Base-by-base conservation (phyloP, 2,888 invertebrate genomes). In the Nesidiocoris tenuis region DNA sequence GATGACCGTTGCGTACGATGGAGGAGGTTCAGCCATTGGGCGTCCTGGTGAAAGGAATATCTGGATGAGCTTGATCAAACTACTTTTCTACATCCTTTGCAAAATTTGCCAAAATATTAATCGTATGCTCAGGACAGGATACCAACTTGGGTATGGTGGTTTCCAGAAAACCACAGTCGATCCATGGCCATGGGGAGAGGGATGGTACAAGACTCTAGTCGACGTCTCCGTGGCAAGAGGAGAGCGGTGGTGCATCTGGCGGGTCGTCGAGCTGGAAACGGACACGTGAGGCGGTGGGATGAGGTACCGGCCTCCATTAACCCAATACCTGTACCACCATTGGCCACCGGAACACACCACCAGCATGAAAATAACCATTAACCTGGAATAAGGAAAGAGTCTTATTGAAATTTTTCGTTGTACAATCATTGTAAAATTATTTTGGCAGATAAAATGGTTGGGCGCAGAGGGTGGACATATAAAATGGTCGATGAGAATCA, bases 291-390 rank as follows among this genome's bases (percentile, higher is more conserved):
- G 67, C 1, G 75, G 61, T 2, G 82, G 82, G 19, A 83, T 82
- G 79, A 83, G 81, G 77, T 84, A 84, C 75, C 85, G 82, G 3
- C 70, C 70, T 23, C 83, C 84, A 80, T 85, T 84, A 23, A 85
- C 81, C 83, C 85, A 85, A 78, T 85, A 85, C 72, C 86, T 83
- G 79, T 86, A 86, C 86, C 86, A 87, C 85, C 86, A 86, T n/a
- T 86, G 85, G 63, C 86, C 86, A 56, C 86, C 86, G 72, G 86
- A 86, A 80, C 86, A 86, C 56, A 86, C 84, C 81, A 87, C 82
- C 81, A 87, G 84, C 83, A 86, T 85, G 79, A 87, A 84, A 79
- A 87, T 84, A 56, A 87, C 84, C 80, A 87, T 82, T 77, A 87
- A 83, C 86, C 86, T 86, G 79, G 16, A 77, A 71, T 12, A 55